Base-by-base conservation (phyloP, 2,113 vertebrate species). In the Hippocampus zosterae region DNA sequence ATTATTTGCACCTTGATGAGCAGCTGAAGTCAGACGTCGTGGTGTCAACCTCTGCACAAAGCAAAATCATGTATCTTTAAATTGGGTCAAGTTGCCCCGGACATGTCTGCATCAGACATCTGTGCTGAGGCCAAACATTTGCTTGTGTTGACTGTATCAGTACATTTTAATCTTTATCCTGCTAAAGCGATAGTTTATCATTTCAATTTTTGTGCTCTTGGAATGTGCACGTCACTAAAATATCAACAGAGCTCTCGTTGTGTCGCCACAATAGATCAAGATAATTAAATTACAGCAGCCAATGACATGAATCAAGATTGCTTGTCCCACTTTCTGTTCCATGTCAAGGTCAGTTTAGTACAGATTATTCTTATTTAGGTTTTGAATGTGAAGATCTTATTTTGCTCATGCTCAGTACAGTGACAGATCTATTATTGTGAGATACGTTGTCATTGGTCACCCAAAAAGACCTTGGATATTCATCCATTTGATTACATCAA, bases 1-100 rank as follows among this genome's bases (percentile, higher is more conserved):
- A 1, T 1, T 33, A 12, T 18, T 0, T 27, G 41, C 23, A 59
- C 12, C 46, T 0, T 64, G 16, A 1, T 5, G 63, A 3, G 48
- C 19, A 1, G 8, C 63, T 4, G 56, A 42, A 3, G 65, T 66
- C 64, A 70, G 68, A 66, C 90, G n/a, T n/a, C n/a, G 76, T 81
- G 40, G 55, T 10, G 10, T 42, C 23, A n/a, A 3, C 75, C 67
- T 59, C 86, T 87, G 69, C 61, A 7, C 53, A 71, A 10, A 77
- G 37, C 1, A 12, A 23, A 44, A 68, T 16, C 3, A 50, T 4
- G 5, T 25, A 9, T 8, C 1, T 46, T 57, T 48, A 48, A 12
- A 57, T 25, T 3, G 56, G 10, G 42, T 12, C 42, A 42, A 12
- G 33, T 37, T 37, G 33, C 33, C 33, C 33, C 33, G 33, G 33